Evolutionary conservation across 2,888 invertebrate species (phyloP).

Genomic region (Caenorhabditis afra): DNA sequence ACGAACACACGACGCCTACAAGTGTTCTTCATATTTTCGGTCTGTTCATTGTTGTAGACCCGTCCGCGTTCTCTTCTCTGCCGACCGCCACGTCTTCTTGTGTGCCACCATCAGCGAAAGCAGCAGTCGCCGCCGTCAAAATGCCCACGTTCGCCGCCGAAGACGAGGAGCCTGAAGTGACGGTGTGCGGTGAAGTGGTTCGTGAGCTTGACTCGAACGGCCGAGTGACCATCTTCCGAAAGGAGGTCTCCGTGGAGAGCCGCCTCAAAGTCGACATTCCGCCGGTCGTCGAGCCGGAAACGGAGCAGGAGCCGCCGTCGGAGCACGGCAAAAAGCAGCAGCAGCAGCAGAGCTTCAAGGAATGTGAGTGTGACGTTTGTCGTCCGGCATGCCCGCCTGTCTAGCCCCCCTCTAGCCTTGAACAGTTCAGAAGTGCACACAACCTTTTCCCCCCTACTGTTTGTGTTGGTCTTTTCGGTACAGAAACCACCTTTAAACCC

Average conservation of each 20-base stretch:
- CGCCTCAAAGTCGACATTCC: conserved; percentile 25
- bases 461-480: too few relatives aligned
- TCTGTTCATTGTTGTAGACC: background rate
- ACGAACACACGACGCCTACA: background rate
- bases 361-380: too few relatives aligned
- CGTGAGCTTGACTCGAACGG: conserved; percentile 39
- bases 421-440: too few relatives aligned
- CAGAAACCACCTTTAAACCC: too few relatives aligned
- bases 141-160: background rate
- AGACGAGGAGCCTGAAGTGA: conserved; percentile 22
- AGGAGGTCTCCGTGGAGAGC: conserved; percentile 30
- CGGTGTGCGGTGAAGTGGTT: conserved; percentile 40
- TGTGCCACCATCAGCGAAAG: background rate
- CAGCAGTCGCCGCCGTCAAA: background rate
- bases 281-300: background rate
- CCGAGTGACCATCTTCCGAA: conserved; percentile 21
- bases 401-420: too few relatives aligned
- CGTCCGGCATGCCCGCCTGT: too few relatives aligned
- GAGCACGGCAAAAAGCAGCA: background rate
- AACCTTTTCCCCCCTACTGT: too few relatives aligned
- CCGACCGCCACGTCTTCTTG: background rate
- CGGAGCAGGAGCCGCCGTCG: background rate
- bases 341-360: too few relatives aligned
- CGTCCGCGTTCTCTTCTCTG: background rate
- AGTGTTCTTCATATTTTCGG: background rate